Evolutionary conservation across 2,113 vertebrate genomes (phyloP).

Genomic region (Pontoporia blainvillei): DNA sequence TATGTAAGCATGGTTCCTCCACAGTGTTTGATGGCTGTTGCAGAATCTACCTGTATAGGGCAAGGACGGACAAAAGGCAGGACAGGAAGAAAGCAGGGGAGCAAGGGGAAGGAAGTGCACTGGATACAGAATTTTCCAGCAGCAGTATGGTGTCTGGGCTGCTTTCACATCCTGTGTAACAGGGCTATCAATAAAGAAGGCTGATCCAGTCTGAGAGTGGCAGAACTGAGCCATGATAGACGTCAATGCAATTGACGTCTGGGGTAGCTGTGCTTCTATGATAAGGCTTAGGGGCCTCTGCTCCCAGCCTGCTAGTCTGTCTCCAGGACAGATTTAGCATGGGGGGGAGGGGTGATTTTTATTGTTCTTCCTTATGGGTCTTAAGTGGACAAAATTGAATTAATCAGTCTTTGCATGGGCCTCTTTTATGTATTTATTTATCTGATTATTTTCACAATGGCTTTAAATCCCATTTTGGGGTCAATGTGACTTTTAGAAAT

Average conservation of each 20-base stretch:
- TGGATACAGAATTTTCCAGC: not conserved
- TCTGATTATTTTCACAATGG: not conserved
- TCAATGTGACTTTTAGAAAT: not conserved
- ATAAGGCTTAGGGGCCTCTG: not conserved
- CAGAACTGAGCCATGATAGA: too few relatives aligned
- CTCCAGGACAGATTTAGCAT: not conserved
- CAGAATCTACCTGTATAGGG: not conserved
- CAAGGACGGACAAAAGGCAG: not conserved
- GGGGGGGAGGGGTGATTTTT: not conserved
- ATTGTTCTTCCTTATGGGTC: not conserved
- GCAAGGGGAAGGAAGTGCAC: not conserved
- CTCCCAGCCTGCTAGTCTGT: not conserved
- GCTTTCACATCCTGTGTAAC: not conserved
- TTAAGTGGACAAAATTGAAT: not conserved
- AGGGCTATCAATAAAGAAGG: not conserved
- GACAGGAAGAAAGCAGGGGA: not conserved
- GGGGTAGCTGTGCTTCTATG: accelerated
- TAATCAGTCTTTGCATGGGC: not conserved
- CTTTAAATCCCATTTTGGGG: not conserved
- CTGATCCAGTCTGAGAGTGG: not conserved
- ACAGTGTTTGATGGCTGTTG: not conserved
- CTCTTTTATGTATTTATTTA: not conserved
- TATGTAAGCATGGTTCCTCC: not conserved
- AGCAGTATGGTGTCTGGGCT: not conserved
- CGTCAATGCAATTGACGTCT: too few relatives aligned